phyloP scores from a whole-genome alignment of 2,797 vertebrate species.

The Setipinna tenuifilis region DNA sequence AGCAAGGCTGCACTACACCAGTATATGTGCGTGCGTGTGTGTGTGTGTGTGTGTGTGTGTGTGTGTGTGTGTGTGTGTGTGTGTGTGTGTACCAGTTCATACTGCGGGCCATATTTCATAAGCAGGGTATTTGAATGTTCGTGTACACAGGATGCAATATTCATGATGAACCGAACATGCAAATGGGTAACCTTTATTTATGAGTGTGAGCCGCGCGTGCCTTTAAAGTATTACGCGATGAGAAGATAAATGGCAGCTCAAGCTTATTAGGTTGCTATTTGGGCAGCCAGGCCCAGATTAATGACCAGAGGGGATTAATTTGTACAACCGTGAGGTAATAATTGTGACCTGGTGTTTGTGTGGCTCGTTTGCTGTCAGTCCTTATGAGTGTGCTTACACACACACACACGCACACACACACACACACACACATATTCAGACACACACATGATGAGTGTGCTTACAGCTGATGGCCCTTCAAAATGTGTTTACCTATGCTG shows the following conservation, averaged over 20 bases:
- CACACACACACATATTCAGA: slow-evolving; percentile 11
- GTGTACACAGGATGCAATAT: slow-evolving; percentile 82
- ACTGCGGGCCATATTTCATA: slow-evolving; percentile 83
- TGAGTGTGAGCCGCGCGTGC: slow-evolving; percentile 71
- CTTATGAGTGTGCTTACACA: slow-evolving; percentile 27
- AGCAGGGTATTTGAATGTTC: slow-evolving; percentile 82
- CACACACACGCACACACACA: slow-evolving; percentile 25
- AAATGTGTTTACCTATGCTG: slow-evolving; percentile 49
- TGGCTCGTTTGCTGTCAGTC: slow-evolving; percentile 33
- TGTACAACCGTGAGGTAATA: slow-evolving; percentile 62
- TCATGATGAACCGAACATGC: slow-evolving; percentile 84
- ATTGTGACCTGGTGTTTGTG: slow-evolving; percentile 54
- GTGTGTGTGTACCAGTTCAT: slow-evolving; percentile 67
- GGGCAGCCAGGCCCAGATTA: slow-evolving; percentile 66
- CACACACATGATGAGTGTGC: neutral
- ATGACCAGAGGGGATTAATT: slow-evolving; percentile 76
- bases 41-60: slow-evolving; percentile 52
- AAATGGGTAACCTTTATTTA: slow-evolving; percentile 84
- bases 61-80: neutral
- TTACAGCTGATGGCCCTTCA: slow-evolving; percentile 30
- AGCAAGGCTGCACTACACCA: slow-evolving; percentile 61
- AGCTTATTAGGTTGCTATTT: slow-evolving; percentile 71
- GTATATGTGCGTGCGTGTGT: slow-evolving; percentile 56
- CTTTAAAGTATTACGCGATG: slow-evolving; percentile 78
- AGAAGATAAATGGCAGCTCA: slow-evolving; percentile 76